Evolutionary conservation across 2,113 vertebrate species (phyloP), one percentile per base, ranked within the genome.

Genomic region (Bubo scandiacus): DNA sequence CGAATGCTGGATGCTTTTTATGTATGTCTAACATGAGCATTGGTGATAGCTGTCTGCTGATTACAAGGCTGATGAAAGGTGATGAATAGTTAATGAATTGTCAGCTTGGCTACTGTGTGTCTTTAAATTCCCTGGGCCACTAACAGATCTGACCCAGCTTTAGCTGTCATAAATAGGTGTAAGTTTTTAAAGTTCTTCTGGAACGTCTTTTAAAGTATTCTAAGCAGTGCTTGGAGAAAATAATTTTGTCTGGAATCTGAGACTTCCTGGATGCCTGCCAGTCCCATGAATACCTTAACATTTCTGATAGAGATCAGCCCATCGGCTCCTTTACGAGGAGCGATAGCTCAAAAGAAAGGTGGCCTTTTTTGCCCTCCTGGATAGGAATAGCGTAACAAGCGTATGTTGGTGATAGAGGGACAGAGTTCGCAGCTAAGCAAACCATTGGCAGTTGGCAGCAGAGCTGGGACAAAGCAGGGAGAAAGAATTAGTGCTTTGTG

Each of bases 371-470:
- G 34, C 30, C 26, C 14, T 29, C 8, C 12, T 29, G 9, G 10
- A 36, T 22, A 34, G 58, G 49, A 66, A 2, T 5, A 38, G 51
- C 9, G 17, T 68, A 88, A n/a, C 0, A 1, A 52, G 21, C 3
- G 0, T 14, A 2, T 14, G 21, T 15, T 51, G 36, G 40, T 0
- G 0, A 3, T 8, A 54, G 23, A 26, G 26, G 42, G 42, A 29
- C 32, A 34, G 49, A 58, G 57, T 8, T 21, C 38, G 15, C 12
- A 9, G 25, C 55, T 47, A 27, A 91, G 65, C 0, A 0, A 83
- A 25, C 0, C 4, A 15, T 11, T 75, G 71, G 55, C 63, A 43
- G 16, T 81, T 81, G 15, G 34, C 36, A 38, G 10, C 19, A 73
- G 63, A 49, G 34, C 72, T 58, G 81, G 40, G 27, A 52, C 36